Percentiles rank a stretch among this genome's conserved stretches.
Conservation (phyloP, 2,888 invertebrate genomes). For the Perdita meconis region DNA sequence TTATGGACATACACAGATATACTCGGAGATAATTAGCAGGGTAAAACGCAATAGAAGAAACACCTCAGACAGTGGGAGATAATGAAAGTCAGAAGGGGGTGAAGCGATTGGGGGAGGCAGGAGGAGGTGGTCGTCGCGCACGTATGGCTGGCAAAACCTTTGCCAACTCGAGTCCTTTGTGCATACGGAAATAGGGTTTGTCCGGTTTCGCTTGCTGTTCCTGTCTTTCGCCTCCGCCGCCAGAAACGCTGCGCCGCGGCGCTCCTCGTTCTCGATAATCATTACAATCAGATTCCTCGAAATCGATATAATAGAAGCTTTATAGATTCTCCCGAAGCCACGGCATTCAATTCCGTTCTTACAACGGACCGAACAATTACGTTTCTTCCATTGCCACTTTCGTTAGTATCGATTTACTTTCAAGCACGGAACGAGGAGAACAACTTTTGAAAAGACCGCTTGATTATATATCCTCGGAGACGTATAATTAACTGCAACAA, state of each 20-base stretch:
- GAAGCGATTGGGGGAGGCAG: constrained; percentile 62
- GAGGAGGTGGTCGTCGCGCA: constrained; percentile 73
- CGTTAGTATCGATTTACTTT: constrained; percentile 42
- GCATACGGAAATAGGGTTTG: constrained; percentile 73
- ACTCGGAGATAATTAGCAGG: constrained; percentile 67
- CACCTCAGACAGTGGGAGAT: constrained; percentile 63
- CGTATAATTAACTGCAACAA: constrained; percentile 68
- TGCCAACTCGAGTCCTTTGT: constrained; percentile 73
- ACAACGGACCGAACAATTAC: constrained; percentile 13
- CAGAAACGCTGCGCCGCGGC: background rate
- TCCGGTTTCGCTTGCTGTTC: constrained; percentile 28
- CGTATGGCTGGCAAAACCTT: constrained; percentile 66
- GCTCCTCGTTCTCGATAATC: constrained; percentile 5
- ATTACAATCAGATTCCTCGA: constrained; percentile 19
- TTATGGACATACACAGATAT: background rate
- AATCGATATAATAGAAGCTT: constrained; percentile 18
- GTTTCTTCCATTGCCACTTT: constrained; percentile 19
- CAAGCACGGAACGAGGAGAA: constrained; percentile 26
- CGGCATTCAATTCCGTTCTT: constrained; percentile 15
- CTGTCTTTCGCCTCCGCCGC: constrained; percentile 33
- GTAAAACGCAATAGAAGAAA: constrained; percentile 69
- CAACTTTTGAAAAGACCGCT: constrained; percentile 61
- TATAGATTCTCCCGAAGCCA: constrained; percentile 8
- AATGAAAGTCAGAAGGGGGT: constrained; percentile 65
- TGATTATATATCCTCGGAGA: constrained; percentile 62